These are phyloP conservation scores for Ferdinandea cuprea DNA, from an alignment of 2,888 invertebrate genomes.

Conservation along the genomic window DNA sequence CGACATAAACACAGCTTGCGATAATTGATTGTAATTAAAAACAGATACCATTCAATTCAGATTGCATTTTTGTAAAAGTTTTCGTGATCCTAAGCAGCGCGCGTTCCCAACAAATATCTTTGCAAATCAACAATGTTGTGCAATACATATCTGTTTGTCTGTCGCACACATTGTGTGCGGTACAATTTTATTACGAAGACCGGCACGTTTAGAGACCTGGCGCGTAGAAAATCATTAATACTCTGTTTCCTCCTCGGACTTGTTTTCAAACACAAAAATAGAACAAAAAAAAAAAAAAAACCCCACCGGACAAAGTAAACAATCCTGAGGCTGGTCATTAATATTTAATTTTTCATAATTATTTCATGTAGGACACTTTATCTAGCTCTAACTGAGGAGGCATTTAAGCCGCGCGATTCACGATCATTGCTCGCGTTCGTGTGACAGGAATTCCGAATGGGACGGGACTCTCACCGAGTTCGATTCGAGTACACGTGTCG, in stretches of 20 bases:
- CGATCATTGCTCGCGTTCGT: slow-evolving; percentile 52
- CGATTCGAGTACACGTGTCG: slow-evolving; percentile 58
- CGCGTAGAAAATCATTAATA: slow-evolving; percentile 17
- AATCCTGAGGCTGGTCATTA: slow-evolving; percentile 70
- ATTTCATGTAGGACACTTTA: slow-evolving; percentile 71
- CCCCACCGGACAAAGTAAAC: slow-evolving; percentile 44
- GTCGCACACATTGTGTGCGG: slow-evolving; percentile 42
- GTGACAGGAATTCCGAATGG: slow-evolving; percentile 72
- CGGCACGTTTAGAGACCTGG: slow-evolving; percentile 14
- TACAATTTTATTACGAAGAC: slow-evolving; percentile 45
- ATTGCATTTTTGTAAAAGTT: slow-evolving; percentile 31
- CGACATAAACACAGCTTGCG: background rate
- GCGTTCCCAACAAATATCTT: slow-evolving; percentile 16
- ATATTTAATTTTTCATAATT: slow-evolving; percentile 73
- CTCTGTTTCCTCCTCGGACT: slow-evolving; percentile 47
- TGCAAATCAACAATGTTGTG: slow-evolving; percentile 44
- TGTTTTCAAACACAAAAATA: slow-evolving; percentile 27
- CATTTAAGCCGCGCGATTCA: slow-evolving; percentile 38
- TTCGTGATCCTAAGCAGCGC: slow-evolving; percentile 17
- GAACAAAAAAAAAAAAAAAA: slow-evolving; percentile 32
- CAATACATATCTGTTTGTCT: slow-evolving; percentile 22
- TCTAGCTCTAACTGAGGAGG: slow-evolving; percentile 9
- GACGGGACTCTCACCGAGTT: slow-evolving; percentile 33
- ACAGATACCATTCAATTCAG: slow-evolving; percentile 35
- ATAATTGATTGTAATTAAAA: slow-evolving; percentile 41